Percentiles rank a stretch among this genome's conserved stretches.
These are phyloP conservation scores for Lagocephalus sceleratus DNA, from an alignment of 2,797 vertebrate genomes.

Conservation along the genomic window DNA sequence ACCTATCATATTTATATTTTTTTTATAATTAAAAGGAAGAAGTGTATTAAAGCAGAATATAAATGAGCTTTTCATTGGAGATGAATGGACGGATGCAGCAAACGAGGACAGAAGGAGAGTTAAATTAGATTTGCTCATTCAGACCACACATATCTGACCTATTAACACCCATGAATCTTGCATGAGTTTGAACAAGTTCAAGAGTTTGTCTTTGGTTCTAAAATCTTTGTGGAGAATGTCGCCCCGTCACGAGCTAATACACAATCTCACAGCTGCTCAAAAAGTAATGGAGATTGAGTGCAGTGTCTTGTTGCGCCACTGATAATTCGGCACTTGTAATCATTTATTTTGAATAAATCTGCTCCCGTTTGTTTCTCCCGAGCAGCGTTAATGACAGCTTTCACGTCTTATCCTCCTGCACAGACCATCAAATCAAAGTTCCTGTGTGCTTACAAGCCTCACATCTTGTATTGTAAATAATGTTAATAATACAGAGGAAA, in stretches of 20 bases:
- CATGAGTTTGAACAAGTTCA: not conserved
- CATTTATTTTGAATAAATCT: constrained; percentile 58
- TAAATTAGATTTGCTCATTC: too few relatives aligned
- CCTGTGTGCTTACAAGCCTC: constrained; percentile 6
- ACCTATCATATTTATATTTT: too few relatives aligned
- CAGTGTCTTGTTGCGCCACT: constrained; percentile 60
- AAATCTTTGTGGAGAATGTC: not conserved
- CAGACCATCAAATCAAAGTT: constrained; percentile 22
- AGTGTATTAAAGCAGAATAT: too few relatives aligned
- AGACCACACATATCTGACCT: too few relatives aligned
- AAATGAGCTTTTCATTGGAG: too few relatives aligned
- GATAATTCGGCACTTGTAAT: constrained; percentile 48
- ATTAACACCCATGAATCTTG: too few relatives aligned
- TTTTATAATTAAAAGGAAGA: too few relatives aligned
- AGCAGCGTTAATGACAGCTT: constrained; percentile 40
- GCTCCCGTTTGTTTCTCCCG: constrained; percentile 51
- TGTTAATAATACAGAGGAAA: constrained; percentile 37
- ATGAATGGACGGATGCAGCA: too few relatives aligned
- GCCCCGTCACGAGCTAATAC: not conserved
- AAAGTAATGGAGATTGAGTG: constrained; percentile 70
- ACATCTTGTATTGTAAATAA: constrained; percentile 10
- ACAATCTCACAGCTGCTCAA: constrained; percentile 54
- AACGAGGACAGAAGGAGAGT: too few relatives aligned
- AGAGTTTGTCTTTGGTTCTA: not conserved
- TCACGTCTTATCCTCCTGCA: constrained; percentile 33